phyloP scores from a whole-genome alignment of 2,888 invertebrate genomes.

The Melangyna quadrimaculata region DNA sequence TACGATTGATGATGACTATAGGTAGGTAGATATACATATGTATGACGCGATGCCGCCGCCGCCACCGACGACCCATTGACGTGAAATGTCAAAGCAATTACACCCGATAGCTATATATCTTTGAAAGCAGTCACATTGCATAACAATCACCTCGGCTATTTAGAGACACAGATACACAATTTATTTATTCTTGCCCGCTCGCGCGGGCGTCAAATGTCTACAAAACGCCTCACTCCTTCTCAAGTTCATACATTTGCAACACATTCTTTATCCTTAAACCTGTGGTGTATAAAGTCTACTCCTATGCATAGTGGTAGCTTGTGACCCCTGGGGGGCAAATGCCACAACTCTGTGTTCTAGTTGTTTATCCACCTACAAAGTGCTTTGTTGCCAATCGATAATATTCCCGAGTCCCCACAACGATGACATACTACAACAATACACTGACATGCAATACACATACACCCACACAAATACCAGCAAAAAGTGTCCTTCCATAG shows the following conservation, averaged over 20 bases:
- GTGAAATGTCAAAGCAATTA: slow-evolving; percentile 70
- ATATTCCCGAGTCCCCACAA: slow-evolving; percentile 51
- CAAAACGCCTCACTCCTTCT: slow-evolving; percentile 42
- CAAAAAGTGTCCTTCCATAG: slow-evolving; percentile 46
- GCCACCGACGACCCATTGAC: slow-evolving; percentile 56
- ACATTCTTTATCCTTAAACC: not conserved
- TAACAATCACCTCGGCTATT: slow-evolving; percentile 63
- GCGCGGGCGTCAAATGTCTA: slow-evolving; percentile 61
- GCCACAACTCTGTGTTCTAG: slow-evolving; percentile 49
- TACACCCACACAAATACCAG: not conserved
- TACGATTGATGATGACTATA: not conserved
- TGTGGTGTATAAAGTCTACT: not conserved
- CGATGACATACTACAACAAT: slow-evolving; percentile 13
- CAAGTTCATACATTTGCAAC: not conserved
- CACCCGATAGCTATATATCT: slow-evolving; percentile 43
- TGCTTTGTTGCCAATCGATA: slow-evolving; percentile 61
- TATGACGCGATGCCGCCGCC: no score
- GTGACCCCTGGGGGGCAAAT: slow-evolving; percentile 35
- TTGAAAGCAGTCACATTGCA: slow-evolving; percentile 60
- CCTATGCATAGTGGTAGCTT: not conserved
- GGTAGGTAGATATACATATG: not conserved
- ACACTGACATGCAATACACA: not conserved
- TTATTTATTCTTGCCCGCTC: slow-evolving; percentile 30
- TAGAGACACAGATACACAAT: slow-evolving; percentile 47
- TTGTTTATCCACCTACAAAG: slow-evolving; percentile 62